Evolutionary conservation across 2,888 invertebrate genomes (phyloP).

Genomic region (Daptonema setosum): DNA sequence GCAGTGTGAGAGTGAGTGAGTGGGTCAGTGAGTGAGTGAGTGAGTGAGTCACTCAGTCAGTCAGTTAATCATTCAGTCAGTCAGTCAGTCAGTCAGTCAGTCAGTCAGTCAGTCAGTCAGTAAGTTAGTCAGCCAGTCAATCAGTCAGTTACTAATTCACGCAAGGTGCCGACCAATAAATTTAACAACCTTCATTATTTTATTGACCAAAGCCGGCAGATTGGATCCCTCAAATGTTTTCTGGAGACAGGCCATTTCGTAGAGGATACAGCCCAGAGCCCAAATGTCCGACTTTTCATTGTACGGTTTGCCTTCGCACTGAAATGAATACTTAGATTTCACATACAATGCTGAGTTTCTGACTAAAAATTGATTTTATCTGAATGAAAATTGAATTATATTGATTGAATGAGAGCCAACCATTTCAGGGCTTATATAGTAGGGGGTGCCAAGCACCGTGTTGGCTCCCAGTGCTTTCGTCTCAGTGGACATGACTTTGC

Average conservation of each 20-base stretch:
- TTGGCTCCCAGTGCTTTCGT: slow-evolving; percentile 32
- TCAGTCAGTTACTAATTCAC: too few species aligned
- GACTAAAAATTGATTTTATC: too few species aligned
- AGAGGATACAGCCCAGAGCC: slow-evolving; percentile 44
- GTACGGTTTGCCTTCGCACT: slow-evolving; percentile 54
- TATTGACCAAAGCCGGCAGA: slow-evolving; percentile 47
- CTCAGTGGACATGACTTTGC: slow-evolving; percentile 46
- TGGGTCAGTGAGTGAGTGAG: too few species aligned
- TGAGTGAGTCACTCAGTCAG: background rate
- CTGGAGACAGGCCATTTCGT: slow-evolving; percentile 49
- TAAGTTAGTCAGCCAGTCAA: too few species aligned
- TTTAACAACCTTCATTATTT: slow-evolving; percentile 42
- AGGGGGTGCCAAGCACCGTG: slow-evolving; percentile 35
- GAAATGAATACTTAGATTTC: too few species aligned
- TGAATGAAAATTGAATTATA: too few species aligned
- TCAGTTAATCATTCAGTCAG: too few species aligned
- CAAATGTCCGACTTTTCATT: slow-evolving; percentile 55
- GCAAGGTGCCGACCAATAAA: background rate
- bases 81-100: background rate
- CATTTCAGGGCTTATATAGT: slow-evolving; percentile 34
- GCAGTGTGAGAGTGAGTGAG: slow-evolving; percentile 4
- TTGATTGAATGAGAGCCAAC: too few species aligned
- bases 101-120: too few species aligned
- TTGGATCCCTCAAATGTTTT: slow-evolving; percentile 52
- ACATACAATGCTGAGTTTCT: too few species aligned